Percentiles rank a stretch among this genome's conserved stretches.
Evolutionary conservation across 2,888 invertebrate genomes (phyloP).

Genomic region (Tetranychus truncatus): DNA sequence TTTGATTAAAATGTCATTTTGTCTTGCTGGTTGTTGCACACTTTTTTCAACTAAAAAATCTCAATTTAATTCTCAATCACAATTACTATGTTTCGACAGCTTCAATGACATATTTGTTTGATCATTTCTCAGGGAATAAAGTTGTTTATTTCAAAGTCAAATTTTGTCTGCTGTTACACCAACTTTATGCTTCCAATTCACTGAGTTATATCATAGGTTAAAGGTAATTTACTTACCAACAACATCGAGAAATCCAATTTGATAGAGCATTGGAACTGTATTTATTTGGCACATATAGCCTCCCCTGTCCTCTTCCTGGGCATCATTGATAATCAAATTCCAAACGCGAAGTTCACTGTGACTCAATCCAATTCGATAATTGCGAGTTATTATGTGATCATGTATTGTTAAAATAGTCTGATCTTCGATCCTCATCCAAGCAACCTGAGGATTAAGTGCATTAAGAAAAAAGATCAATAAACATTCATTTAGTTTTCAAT

Average conservation of each 20-base stretch:
- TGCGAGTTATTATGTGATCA: constrained; percentile 60
- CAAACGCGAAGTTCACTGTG: constrained; percentile 27
- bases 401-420: constrained; percentile 49
- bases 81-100: too few species aligned
- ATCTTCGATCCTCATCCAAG: constrained; percentile 89
- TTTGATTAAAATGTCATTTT: too few species aligned
- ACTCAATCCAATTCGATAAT: constrained; percentile 56
- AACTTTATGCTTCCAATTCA: too few species aligned
- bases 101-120: too few species aligned
- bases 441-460: constrained; percentile 46
- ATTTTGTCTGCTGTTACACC: too few species aligned
- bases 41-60: too few species aligned
- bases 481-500: too few species aligned
- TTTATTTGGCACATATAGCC: constrained; percentile 34
- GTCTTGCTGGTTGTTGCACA: too few species aligned
- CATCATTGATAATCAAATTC: constrained; percentile 61
- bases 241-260: constrained; percentile 72
- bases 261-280: constrained; percentile 57
- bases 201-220: neutral
- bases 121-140: too few species aligned
- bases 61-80: too few species aligned
- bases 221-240: constrained; percentile 48
- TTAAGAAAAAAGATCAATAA: neutral
- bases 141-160: too few species aligned
- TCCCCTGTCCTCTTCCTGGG: constrained; percentile 63